Evolutionary conservation across 2,113 vertebrate genomes (phyloP).

Genomic region (Steatornis caripensis): DNA sequence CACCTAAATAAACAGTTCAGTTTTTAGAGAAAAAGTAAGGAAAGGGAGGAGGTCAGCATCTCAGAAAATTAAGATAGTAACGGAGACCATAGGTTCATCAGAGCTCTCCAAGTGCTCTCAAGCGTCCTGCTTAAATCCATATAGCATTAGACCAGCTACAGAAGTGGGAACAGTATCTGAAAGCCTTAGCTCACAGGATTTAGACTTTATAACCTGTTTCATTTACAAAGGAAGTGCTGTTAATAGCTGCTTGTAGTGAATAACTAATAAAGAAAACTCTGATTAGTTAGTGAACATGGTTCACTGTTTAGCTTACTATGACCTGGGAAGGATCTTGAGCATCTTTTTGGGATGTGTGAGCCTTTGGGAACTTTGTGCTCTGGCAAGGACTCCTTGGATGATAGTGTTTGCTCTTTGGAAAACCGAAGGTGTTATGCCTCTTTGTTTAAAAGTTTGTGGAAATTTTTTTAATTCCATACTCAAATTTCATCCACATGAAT

Average conservation of each 20-base stretch:
- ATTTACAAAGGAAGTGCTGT: background rate
- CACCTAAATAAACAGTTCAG: background rate
- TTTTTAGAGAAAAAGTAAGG: background rate
- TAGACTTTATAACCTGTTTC: background rate
- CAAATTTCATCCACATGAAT: background rate
- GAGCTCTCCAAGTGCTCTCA: background rate
- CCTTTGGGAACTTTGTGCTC: background rate
- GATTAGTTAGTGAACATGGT: background rate
- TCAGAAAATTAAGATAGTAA: background rate
- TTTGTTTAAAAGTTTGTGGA: background rate
- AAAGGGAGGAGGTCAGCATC: background rate
- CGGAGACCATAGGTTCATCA: background rate
- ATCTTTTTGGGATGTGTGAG: background rate
- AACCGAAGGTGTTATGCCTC: background rate
- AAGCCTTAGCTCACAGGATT: background rate
- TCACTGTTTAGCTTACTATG: background rate
- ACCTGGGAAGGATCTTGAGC: too few species aligned
- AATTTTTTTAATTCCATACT: too few species aligned
- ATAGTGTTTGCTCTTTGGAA: background rate
- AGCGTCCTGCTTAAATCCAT: fast-evolving
- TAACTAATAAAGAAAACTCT: background rate
- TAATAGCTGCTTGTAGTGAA: background rate
- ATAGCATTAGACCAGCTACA: background rate
- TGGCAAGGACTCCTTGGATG: background rate
- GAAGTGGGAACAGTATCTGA: background rate